A percentile compares a stretch with the other conserved stretches of the same genome.
phyloP scores from a whole-genome alignment of 2,113 vertebrate genomes.

The Lepus timidus region DNA sequence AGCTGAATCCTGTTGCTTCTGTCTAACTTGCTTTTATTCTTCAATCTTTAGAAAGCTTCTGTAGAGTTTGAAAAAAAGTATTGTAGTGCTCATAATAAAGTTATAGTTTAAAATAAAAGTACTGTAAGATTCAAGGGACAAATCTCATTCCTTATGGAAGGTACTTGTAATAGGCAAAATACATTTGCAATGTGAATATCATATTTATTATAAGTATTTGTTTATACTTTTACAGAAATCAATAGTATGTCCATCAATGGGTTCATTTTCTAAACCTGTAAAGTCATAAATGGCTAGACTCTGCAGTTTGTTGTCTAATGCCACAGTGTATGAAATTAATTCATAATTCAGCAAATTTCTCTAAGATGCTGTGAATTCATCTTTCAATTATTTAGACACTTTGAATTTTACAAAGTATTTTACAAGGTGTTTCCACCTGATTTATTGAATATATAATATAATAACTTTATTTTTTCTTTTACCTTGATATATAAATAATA shows the following conservation, averaged over 20 bases:
- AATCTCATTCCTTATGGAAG: background rate
- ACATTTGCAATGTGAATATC: background rate
- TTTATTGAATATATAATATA: background rate
- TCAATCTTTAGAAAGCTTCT: constrained; percentile 62
- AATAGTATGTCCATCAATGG: background rate
- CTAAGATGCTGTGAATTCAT: background rate
- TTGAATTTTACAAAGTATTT: background rate
- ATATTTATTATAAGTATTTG: background rate
- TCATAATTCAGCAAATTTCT: background rate
- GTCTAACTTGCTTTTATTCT: constrained; percentile 47
- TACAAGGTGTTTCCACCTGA: background rate
- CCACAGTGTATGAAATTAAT: background rate
- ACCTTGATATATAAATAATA: background rate
- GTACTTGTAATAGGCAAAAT: background rate
- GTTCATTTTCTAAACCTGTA: background rate
- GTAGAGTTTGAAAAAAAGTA: background rate
- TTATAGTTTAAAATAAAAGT: background rate
- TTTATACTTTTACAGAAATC: background rate
- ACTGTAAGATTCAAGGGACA: background rate
- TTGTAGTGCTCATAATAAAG: constrained; percentile 30
- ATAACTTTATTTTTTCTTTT: background rate
- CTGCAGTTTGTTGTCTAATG: background rate
- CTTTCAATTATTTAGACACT: background rate
- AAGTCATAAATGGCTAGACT: accelerated
- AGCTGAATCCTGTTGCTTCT: constrained; percentile 67